Conservation (phyloP, 64 coral and sea anemone genomes). For the Montipora cactus region DNA sequence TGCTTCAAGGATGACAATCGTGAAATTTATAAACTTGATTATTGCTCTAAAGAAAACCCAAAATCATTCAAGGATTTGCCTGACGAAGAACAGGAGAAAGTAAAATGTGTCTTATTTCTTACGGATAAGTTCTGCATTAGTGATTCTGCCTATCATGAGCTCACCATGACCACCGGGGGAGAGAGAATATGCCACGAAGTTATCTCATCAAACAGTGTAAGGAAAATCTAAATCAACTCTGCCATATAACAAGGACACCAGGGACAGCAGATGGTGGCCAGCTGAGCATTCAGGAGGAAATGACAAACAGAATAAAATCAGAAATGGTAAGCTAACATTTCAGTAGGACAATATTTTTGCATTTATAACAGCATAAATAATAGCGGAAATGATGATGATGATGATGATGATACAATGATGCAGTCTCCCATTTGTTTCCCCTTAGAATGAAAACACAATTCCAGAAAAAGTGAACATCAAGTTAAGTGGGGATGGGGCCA, state of each 20-base stretch:
- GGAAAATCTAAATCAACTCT: slow-evolving; percentile 60
- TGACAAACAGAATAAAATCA: slow-evolving; percentile 5
- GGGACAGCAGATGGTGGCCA: slow-evolving; percentile 66
- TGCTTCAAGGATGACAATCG: slow-evolving; percentile 3
- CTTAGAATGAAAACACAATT: too few species aligned
- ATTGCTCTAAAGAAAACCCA: not conserved
- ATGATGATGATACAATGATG: too few species aligned
- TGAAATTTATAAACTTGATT: not conserved
- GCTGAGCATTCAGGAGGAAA: slow-evolving; percentile 45
- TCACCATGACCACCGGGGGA: slow-evolving; percentile 69
- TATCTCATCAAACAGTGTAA: slow-evolving; percentile 83
- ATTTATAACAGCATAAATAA: too few species aligned
- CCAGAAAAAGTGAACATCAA: not conserved
- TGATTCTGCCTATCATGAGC: slow-evolving; percentile 74
- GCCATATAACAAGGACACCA: slow-evolving; percentile 66
- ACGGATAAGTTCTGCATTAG: slow-evolving; percentile 76
- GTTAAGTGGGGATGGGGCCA: slow-evolving; percentile 29
- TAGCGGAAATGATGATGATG: too few species aligned
- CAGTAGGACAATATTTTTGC: too few species aligned
- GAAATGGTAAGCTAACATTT: not conserved
- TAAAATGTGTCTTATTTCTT: slow-evolving; percentile 57
- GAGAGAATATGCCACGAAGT: slow-evolving; percentile 60
- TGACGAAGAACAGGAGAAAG: slow-evolving; percentile 69
- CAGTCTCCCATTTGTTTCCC: too few species aligned
- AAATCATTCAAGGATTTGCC: slow-evolving; percentile 72